These are phyloP conservation scores for Acomys russatus DNA, from an alignment of 2,797 vertebrate species.

Conservation along the genomic window DNA sequence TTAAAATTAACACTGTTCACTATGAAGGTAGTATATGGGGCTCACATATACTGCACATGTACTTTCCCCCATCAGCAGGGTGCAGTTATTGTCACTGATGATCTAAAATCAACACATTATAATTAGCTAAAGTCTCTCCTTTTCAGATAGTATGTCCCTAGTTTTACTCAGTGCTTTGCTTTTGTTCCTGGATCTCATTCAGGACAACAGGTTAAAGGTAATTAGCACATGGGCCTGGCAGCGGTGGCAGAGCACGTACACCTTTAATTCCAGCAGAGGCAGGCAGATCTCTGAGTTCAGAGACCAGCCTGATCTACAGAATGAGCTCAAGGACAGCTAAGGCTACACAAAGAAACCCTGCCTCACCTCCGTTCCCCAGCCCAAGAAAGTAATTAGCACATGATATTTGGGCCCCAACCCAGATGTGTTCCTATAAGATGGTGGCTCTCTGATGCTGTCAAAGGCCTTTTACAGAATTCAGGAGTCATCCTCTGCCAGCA, in stretches of 20 bases:
- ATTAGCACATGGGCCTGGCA: neutral
- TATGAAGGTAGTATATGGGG: neutral
- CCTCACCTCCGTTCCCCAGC: too few relatives aligned
- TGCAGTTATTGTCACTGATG: neutral
- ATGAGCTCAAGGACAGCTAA: too few relatives aligned
- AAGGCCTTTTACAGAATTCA: neutral
- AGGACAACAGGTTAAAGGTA: neutral
- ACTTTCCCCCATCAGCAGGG: neutral
- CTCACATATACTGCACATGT: neutral
- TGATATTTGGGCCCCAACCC: neutral
- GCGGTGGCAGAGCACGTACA: too few relatives aligned
- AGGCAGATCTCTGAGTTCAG: too few relatives aligned
- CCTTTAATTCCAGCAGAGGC: too few relatives aligned
- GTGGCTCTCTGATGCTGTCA: neutral
- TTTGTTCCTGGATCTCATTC: neutral
- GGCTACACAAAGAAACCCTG: too few relatives aligned
- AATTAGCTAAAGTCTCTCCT: neutral
- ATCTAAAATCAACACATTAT: conserved; percentile 9
- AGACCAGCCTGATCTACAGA: too few relatives aligned
- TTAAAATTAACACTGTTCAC: conserved; percentile 2
- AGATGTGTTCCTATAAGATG: neutral
- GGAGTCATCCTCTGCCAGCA: neutral
- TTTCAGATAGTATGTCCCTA: neutral
- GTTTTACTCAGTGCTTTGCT: neutral
- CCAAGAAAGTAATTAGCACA: neutral